Percentiles rank a stretch among this genome's conserved stretches.
Evolutionary conservation across 2,797 vertebrate species (phyloP).

Genomic region (Tragelaphus eurycerus): DNA sequence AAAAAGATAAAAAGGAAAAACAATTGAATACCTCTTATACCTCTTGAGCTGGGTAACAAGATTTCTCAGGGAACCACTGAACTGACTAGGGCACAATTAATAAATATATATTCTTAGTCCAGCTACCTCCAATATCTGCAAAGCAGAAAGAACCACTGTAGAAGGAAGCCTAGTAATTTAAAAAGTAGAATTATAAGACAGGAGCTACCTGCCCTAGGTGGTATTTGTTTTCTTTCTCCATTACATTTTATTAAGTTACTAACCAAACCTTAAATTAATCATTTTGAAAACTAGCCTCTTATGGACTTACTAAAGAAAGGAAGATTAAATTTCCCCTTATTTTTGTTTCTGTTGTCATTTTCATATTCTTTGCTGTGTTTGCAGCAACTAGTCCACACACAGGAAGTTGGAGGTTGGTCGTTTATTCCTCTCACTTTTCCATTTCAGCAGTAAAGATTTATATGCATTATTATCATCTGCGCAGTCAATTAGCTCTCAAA

Average conservation of each 20-base stretch:
- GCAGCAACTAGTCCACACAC: neutral
- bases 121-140: neutral
- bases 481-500: slow-evolving; percentile 35
- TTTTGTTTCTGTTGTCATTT: slow-evolving; percentile 4
- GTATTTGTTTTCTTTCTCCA: neutral
- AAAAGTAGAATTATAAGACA: neutral
- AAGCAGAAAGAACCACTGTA: neutral
- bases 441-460: slow-evolving; percentile 38
- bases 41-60: neutral
- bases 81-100: neutral
- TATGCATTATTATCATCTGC: neutral
- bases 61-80: neutral
- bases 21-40: neutral
- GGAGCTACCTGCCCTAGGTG: neutral
- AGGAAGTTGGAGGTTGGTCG: neutral
- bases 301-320: neutral
- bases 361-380: slow-evolving; percentile 21
- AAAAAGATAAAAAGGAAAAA: neutral
- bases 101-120: neutral
- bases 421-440: slow-evolving; percentile 24
- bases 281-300: slow-evolving; percentile 24
- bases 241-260: slow-evolving; percentile 49
- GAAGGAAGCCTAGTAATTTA: neutral
- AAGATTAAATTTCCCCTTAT: neutral
- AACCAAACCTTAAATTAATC: slow-evolving; percentile 42